Conservation (phyloP, 1,140 invertebrate species). For the Pseudomyrmex gracilis region DNA sequence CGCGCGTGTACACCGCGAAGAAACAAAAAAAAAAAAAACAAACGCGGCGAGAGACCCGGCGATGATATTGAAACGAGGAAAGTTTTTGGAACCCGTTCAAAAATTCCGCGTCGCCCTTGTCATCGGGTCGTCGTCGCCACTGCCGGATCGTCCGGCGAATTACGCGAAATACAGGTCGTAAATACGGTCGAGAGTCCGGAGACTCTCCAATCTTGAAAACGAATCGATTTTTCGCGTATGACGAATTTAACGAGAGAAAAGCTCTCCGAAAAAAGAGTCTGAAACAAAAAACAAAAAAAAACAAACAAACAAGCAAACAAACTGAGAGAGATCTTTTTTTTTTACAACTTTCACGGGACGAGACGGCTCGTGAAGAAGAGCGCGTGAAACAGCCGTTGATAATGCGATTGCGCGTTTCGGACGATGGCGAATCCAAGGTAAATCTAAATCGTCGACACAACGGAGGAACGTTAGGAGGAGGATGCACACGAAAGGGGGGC, state of each 20-base stretch:
- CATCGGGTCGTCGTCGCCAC: too few species aligned
- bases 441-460: not conserved
- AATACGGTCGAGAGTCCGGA: not conserved
- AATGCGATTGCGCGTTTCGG: too few species aligned
- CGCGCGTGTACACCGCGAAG: too few species aligned
- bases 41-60: too few species aligned
- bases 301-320: not conserved
- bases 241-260: too few species aligned
- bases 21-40: too few species aligned
- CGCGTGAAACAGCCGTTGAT: too few species aligned
- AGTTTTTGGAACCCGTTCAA: constrained; percentile 30
- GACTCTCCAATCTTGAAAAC: not conserved
- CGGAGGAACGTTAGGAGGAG: not conserved
- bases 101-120: constrained; percentile 13
- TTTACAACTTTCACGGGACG: too few species aligned
- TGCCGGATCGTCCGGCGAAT: not conserved
- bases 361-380: too few species aligned
- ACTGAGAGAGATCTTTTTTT: not conserved
- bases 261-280: too few species aligned
- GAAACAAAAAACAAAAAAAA: not conserved
- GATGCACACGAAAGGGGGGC: too few species aligned
- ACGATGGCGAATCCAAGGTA: not conserved
- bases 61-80: constrained; percentile 24
- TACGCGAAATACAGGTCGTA: not conserved
- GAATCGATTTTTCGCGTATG: too few species aligned